These are phyloP conservation scores for Etia nguti DNA, from an alignment of 2,113 vertebrate species.

Conservation along the genomic window DNA sequence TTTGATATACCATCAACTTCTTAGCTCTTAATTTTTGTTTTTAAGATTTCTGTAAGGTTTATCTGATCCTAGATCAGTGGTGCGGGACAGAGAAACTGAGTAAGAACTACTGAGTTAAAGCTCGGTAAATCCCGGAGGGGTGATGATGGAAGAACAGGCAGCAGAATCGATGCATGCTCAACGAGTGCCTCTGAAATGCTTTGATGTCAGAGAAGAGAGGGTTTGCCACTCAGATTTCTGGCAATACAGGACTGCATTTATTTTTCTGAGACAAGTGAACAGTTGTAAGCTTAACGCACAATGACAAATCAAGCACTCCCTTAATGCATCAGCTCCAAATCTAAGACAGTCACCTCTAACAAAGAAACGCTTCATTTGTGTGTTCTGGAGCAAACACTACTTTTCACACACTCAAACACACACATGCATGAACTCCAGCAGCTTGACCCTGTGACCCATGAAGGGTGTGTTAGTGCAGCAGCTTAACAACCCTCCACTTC, in stretches of 20 bases:
- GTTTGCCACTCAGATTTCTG: neutral
- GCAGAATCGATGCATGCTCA: conserved; percentile 25
- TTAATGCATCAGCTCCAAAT: neutral
- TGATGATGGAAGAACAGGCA: conserved; percentile 24
- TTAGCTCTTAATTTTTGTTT: neutral
- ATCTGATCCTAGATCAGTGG: conserved; percentile 9
- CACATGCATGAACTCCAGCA: neutral
- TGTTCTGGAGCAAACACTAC: neutral
- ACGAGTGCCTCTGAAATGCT: neutral
- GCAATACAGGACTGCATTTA: neutral
- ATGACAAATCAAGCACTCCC: neutral
- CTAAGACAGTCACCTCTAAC: neutral
- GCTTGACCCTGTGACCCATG: conserved; percentile 21
- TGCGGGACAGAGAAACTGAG: neutral
- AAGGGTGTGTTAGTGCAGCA: neutral
- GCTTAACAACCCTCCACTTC: conserved; percentile 7
- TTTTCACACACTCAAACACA: neutral
- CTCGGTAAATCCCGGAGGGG: conserved; percentile 25
- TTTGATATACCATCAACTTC: neutral
- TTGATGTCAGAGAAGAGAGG: neutral
- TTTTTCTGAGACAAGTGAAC: neutral
- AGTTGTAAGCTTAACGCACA: neutral
- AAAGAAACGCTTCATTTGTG: neutral
- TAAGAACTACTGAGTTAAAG: conserved; percentile 9
- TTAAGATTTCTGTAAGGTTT: conserved; percentile 8